Base-by-base conservation (phyloP, 2,797 vertebrate species). In the Chloroceryle amazona region DNA sequence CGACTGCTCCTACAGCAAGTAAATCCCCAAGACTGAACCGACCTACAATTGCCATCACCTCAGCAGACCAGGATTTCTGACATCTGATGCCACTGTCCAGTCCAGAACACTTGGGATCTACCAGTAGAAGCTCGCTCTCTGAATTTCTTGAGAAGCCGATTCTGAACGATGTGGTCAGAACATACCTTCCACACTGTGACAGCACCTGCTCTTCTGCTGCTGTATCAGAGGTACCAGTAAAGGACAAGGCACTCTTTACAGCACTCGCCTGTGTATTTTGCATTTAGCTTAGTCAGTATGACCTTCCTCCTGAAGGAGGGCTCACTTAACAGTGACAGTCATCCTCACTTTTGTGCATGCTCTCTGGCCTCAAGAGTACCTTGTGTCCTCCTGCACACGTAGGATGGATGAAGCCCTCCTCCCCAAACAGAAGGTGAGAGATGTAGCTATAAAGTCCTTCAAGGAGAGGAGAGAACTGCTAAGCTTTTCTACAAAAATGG, bases 351-450 rank as follows among this genome's bases (percentile, higher is more conserved):
- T 28, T 16, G 17, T 20, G 28, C 2, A 1, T 13, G 29, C 18
- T 23, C 31, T 61, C 55, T 21, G 29, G 33, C 39, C 31, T 15
- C 23, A 3, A 35, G 33, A 75, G 13, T 23, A 80, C 23, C 13
- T 3, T 1, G 0, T 37, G 17, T 76, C 14, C n/a, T 52, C 31
- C 68, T 22, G 37, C 46, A 65, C 0, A 1, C 28, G 35, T 12
- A 29, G 3, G 29, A 44, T 9, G 16, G 44, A 31, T 1, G 1
- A 25, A 71, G 47, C 7, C 16, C 29, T 19, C 21, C 25, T 76
- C 42, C 25, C 37, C 37, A 37, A 55, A 46, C 42, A 68, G 29
- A 49, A 23, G 18, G 33, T 10, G 8, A 29, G 37, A 57, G 42
- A 57, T 22, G 23, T 29, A 57, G 35, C 63, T 88, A 55, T 6